Base-by-base conservation (phyloP, 2,888 invertebrate genomes). In the Hirtodrosophila trivittata region DNA sequence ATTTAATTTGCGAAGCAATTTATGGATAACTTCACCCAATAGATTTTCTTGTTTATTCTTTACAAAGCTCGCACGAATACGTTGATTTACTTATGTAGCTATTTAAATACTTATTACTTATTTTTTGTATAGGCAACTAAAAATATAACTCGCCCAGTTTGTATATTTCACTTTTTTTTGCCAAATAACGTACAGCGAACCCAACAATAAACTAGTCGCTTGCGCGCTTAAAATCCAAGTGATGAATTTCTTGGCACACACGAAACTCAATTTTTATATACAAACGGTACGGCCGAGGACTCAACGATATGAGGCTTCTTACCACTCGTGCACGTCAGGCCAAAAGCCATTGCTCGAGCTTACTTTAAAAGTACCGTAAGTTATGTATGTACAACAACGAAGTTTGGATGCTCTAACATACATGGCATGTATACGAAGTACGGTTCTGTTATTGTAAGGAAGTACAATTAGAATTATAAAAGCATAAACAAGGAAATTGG, bases 191-290 rank as follows among this genome's bases (percentile, higher is more conserved):
- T 1, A 8, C 14, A 71, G 35, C 33, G 37, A 51, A 56, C 18
- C 14, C 12, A 56, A 47, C 1, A 57, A 52, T 75, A 82, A 89
- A 86, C 90, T 83, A 80, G 70, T 88, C 83, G 86, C 86, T 80
- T 77, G 75, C 83, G 75, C 90, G 88, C 76, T 88, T 77, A 74
- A 78, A 84, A 80, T 82, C 77, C 87, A 89, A 89, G 87, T 89
- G 90, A 90, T 86, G 78, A 78, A 85, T 85, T 81, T 88, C 77
- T 65, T 76, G 71, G 80, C 81, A 66, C 75, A 80, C 81, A 78
- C 83, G 75, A 80, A 77, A 86, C 85, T 90, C 90, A 90, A 89
- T 89, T 90, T 89, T 75, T 78, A 77, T 74, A 77, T 74, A 28
- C 52, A 58, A 42, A 76, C 63, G 56, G 51, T 45, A 26, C 38